Evolutionary conservation across 1,140 invertebrate genomes (phyloP).

Genomic region (Pogonomyrmex californicus): DNA sequence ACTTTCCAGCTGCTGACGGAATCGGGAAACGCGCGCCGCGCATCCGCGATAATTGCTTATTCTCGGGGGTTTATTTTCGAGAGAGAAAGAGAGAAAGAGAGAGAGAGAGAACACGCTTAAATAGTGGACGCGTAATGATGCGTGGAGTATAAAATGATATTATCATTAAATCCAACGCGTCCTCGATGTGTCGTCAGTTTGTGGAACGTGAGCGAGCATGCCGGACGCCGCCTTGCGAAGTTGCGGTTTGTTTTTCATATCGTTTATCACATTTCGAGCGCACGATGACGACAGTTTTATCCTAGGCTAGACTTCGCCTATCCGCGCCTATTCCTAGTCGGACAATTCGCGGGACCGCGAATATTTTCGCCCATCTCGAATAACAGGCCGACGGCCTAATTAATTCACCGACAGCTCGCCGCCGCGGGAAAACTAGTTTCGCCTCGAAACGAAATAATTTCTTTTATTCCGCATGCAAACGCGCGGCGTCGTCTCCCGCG

Average conservation of each 20-base stretch:
- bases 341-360: slow-evolving; percentile 12
- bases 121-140: slow-evolving; percentile 41
- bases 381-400: slow-evolving; percentile 50
- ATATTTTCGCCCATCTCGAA: slow-evolving; percentile 9
- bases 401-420: slow-evolving; percentile 58
- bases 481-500: no score
- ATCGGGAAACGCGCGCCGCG: background rate
- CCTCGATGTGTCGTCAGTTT: slow-evolving; percentile 7
- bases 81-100: slow-evolving; percentile 38
- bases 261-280: slow-evolving; percentile 7
- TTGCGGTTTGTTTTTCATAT: background rate
- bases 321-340: slow-evolving; percentile 7
- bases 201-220: background rate
- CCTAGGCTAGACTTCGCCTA: background rate
- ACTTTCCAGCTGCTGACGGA: slow-evolving; percentile 23
- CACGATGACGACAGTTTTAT: slow-evolving; percentile 9
- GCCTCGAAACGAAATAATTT: slow-evolving; percentile 10
- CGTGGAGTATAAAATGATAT: slow-evolving; percentile 42
- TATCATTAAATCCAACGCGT: slow-evolving; percentile 34
- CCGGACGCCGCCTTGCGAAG: background rate
- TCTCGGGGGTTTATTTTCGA: slow-evolving; percentile 4
- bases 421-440: slow-evolving; percentile 45
- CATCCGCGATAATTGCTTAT: slow-evolving; percentile 50
- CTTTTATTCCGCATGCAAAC: slow-evolving; percentile 62
- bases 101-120: slow-evolving; percentile 39